Evolutionary conservation across 2,888 invertebrate species (phyloP).

Genomic region (Suillia variegata): DNA sequence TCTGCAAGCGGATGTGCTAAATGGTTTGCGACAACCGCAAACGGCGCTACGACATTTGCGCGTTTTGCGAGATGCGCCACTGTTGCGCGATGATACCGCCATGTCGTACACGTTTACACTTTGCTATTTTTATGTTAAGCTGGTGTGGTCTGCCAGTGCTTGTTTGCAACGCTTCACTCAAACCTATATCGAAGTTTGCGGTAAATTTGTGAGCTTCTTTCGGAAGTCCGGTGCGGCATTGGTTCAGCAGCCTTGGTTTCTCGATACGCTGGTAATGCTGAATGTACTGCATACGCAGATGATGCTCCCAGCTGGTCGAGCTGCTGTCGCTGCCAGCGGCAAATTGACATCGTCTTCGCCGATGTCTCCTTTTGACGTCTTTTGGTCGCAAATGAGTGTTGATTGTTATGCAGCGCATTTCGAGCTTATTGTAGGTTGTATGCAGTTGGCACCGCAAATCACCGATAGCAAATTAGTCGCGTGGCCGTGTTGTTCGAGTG

Average conservation of each 20-base stretch:
- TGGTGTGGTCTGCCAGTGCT: conserved; percentile 33
- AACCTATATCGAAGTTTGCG: conserved; percentile 37
- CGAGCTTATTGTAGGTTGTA: conserved; percentile 38
- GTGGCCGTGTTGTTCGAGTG: conserved; percentile 45
- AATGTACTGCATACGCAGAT: conserved; percentile 36
- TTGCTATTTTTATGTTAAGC: conserved; percentile 48
- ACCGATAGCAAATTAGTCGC: conserved; percentile 34
- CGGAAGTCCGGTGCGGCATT: conserved; percentile 32
- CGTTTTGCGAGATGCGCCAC: conserved; percentile 35
- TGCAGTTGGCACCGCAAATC: conserved; percentile 37
- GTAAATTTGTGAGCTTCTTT: conserved; percentile 42
- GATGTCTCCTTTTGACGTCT: conserved; percentile 32
- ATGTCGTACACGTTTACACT: conserved; percentile 38
- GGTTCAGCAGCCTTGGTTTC: conserved; percentile 44
- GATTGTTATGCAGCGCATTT: conserved; percentile 38
- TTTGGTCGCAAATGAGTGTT: conserved; percentile 39
- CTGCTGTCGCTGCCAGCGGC: too few relatives aligned
- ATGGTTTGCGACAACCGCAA: conserved; percentile 36
- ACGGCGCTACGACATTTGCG: conserved; percentile 38
- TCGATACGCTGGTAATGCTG: conserved; percentile 39
- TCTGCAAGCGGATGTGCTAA: conserved; percentile 39
- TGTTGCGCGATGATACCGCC: conserved; percentile 34
- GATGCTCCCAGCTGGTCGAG: conserved; percentile 28
- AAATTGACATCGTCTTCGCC: too few relatives aligned
- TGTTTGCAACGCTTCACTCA: too few relatives aligned